Percentiles rank a stretch among this genome's conserved stretches.
Evolutionary conservation across 2,113 vertebrate species (phyloP).

Genomic region (Vimba vimba): DNA sequence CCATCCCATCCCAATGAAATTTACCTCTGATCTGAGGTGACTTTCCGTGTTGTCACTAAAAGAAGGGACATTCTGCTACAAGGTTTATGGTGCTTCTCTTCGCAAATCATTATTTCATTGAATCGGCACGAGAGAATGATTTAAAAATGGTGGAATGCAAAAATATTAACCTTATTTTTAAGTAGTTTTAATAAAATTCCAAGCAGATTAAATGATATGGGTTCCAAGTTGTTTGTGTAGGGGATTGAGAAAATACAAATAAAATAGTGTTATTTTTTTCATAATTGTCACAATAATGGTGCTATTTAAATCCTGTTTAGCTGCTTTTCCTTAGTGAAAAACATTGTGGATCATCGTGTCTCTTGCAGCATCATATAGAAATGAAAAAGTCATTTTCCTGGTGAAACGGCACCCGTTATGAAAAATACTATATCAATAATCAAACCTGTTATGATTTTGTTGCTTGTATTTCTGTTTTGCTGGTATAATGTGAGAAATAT

Average conservation of each 20-base stretch:
- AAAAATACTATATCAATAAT: not conserved
- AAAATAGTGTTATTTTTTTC: too few relatives aligned
- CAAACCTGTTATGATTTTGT: not conserved
- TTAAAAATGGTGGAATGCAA: not conserved
- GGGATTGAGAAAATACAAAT: not conserved
- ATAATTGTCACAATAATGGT: not conserved
- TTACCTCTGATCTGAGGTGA: constrained; percentile 49
- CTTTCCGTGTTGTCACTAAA: constrained; percentile 30
- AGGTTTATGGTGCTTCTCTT: not conserved
- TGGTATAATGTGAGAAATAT: not conserved
- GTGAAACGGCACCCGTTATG: not conserved
- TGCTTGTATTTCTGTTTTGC: too few relatives aligned
- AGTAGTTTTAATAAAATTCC: too few relatives aligned
- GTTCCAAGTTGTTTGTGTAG: not conserved
- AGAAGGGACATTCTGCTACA: not conserved
- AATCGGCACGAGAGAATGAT: not conserved
- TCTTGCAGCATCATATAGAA: not conserved
- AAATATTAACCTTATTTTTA: too few relatives aligned
- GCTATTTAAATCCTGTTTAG: not conserved
- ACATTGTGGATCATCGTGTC: not conserved
- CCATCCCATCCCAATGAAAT: constrained; percentile 31
- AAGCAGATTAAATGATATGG: not conserved
- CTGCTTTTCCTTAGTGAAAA: not conserved
- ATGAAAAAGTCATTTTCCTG: not conserved
- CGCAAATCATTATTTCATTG: not conserved